A percentile compares a stretch with the other conserved stretches of the same genome.
Evolutionary conservation across 2,797 vertebrate species (phyloP).

Genomic region (Zonotrichia albicollis): DNA sequence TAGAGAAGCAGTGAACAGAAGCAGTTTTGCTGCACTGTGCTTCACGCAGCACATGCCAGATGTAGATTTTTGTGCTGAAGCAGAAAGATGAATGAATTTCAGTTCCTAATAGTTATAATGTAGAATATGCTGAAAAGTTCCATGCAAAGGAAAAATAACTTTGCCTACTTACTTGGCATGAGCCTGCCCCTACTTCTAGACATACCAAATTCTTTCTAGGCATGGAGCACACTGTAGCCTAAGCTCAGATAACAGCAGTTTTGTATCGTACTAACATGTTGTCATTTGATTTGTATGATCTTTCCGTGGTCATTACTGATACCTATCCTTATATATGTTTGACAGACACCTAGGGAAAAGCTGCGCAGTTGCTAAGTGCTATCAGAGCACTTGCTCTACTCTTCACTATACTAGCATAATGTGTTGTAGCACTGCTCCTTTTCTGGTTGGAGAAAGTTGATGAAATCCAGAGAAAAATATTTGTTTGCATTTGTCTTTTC

Average conservation of each 20-base stretch:
- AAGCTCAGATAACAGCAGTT: background rate
- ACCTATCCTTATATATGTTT: background rate
- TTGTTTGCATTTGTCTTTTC: background rate
- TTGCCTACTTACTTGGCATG: background rate
- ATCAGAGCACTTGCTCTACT: background rate
- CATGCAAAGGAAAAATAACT: background rate
- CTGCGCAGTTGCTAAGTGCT: background rate
- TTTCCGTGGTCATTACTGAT: background rate
- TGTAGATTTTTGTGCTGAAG: background rate
- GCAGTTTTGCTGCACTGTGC: background rate
- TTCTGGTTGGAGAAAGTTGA: background rate
- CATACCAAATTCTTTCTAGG: background rate
- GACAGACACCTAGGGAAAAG: background rate
- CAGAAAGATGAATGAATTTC: background rate
- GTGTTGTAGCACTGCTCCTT: background rate
- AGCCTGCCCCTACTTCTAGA: background rate
- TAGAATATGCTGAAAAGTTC: background rate
- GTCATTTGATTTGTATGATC: background rate
- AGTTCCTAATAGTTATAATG: background rate
- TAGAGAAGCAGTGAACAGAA: background rate
- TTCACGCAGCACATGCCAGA: background rate
- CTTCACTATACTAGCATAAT: background rate
- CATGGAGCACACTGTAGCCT: background rate
- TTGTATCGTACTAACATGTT: background rate
- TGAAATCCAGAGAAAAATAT: background rate